A percentile compares a stretch with the other conserved stretches of the same genome.
These are phyloP conservation scores for Megaleporinus macrocephalus DNA, from an alignment of 2,113 vertebrate species.

Conservation along the genomic window DNA sequence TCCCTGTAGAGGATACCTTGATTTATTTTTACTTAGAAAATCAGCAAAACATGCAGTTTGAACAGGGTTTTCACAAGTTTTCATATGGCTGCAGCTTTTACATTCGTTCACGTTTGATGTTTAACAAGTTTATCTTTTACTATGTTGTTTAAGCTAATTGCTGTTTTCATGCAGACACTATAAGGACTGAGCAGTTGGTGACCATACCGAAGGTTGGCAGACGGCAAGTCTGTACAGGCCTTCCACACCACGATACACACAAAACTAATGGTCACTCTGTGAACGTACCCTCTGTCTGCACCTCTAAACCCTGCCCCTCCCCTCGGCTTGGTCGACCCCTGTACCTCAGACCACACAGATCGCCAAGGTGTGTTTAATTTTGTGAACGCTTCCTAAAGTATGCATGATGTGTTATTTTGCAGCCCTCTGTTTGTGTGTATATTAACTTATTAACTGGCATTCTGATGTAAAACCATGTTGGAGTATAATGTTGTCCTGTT, in stretches of 20 bases:
- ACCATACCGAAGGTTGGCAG: constrained; percentile 73
- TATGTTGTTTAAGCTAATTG: not conserved
- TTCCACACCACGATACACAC: constrained; percentile 64
- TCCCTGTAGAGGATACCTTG: too few relatives aligned
- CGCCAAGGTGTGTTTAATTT: constrained; percentile 8
- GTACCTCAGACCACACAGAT: constrained; percentile 61
- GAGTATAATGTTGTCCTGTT: not conserved
- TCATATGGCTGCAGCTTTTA: too few relatives aligned
- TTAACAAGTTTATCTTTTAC: not conserved
- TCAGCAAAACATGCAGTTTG: too few relatives aligned
- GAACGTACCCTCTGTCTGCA: constrained; percentile 52
- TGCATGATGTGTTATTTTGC: not conserved
- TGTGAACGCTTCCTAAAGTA: too few relatives aligned
- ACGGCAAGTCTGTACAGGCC: constrained; percentile 73
- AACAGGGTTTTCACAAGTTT: too few relatives aligned
- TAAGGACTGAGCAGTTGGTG: constrained; percentile 63
- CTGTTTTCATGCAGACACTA: constrained; percentile 54
- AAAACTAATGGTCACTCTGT: constrained; percentile 79
- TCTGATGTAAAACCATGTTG: not conserved
- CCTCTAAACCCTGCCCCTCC: constrained; percentile 59
- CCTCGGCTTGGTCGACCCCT: constrained; percentile 76
- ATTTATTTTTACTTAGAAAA: too few relatives aligned
- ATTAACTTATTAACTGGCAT: not conserved
- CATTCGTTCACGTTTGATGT: too few relatives aligned
- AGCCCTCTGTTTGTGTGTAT: not conserved